Evolutionary conservation across 2,888 invertebrate genomes (phyloP).

Genomic region (Amaurobius ferox): DNA sequence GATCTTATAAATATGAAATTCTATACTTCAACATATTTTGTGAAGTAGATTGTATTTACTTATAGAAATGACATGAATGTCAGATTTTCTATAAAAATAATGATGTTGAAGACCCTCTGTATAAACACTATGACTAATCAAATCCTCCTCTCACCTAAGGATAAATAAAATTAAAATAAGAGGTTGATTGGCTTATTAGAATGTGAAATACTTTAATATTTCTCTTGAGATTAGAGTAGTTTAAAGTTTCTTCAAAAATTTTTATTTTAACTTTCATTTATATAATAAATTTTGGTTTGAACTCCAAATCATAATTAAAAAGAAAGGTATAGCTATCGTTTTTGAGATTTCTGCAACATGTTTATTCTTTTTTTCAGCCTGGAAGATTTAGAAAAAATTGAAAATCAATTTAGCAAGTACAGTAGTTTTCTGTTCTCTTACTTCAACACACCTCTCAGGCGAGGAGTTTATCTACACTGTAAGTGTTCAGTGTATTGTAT

Average conservation of each 20-base stretch:
- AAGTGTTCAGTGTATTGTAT: slow-evolving; percentile 72
- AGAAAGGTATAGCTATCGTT: not conserved
- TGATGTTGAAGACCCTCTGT: too few species aligned
- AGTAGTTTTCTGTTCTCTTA: slow-evolving; percentile 77
- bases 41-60: too few species aligned
- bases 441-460: slow-evolving; percentile 76
- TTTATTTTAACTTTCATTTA: not conserved
- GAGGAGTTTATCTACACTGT: slow-evolving; percentile 78
- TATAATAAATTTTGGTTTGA: not conserved
- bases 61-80: too few species aligned
- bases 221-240: not conserved
- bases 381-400: slow-evolving; percentile 74
- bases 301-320: not conserved
- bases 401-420: slow-evolving; percentile 76
- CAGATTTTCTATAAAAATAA: too few species aligned
- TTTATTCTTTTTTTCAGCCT: slow-evolving; percentile 30
- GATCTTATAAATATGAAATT: too few species aligned
- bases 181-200: too few species aligned
- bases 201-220: not conserved
- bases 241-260: not conserved
- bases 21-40: too few species aligned
- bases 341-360: not conserved
- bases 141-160: too few species aligned
- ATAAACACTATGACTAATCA: too few species aligned
- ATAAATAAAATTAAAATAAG: too few species aligned